These are phyloP conservation scores for Papilio glaucus DNA, from an alignment of 1,140 invertebrate genomes.

Conservation along the genomic window DNA sequence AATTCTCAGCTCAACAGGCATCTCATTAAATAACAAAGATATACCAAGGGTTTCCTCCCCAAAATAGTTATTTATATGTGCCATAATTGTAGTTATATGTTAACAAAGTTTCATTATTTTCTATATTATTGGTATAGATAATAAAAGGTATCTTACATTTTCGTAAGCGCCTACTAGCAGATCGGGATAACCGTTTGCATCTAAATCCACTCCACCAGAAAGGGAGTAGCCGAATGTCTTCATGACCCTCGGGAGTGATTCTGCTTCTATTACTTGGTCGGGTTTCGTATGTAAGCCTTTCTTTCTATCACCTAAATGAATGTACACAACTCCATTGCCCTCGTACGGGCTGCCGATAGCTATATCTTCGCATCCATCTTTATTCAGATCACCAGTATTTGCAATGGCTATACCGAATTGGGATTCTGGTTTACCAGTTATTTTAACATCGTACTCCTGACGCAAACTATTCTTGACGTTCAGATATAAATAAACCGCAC, in stretches of 20 bases:
- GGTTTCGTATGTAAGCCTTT: conserved; percentile 89
- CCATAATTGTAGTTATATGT: no score
- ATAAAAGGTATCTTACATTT: conserved; percentile 72
- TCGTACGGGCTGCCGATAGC: conserved; percentile 97
- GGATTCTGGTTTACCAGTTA: conserved; percentile 89
- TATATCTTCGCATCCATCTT: conserved; percentile 94
- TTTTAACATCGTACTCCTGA: conserved; percentile 84
- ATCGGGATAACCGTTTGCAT: conserved; percentile 96
- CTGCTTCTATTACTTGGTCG: conserved; percentile 86
- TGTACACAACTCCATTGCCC: conserved; percentile 92
- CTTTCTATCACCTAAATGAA: conserved; percentile 90
- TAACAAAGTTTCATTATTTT: not conserved
- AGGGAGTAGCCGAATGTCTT: conserved; percentile 95
- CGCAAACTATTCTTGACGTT: conserved; percentile 84
- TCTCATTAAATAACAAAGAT: no score
- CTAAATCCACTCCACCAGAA: conserved; percentile 94
- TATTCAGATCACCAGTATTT: conserved; percentile 95
- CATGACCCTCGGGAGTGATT: conserved; percentile 79
- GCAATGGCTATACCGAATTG: conserved; percentile 94
- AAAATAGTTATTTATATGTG: no score
- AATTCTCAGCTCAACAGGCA: no score
- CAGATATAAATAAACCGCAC: conserved; percentile 95
- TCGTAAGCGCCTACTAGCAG: conserved; percentile 95
- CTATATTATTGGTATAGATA: conserved; percentile 13
- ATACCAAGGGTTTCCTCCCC: no score